Evolutionary conservation across 2,113 vertebrate genomes (phyloP).

Genomic region (Microcebus jonahi): DNA sequence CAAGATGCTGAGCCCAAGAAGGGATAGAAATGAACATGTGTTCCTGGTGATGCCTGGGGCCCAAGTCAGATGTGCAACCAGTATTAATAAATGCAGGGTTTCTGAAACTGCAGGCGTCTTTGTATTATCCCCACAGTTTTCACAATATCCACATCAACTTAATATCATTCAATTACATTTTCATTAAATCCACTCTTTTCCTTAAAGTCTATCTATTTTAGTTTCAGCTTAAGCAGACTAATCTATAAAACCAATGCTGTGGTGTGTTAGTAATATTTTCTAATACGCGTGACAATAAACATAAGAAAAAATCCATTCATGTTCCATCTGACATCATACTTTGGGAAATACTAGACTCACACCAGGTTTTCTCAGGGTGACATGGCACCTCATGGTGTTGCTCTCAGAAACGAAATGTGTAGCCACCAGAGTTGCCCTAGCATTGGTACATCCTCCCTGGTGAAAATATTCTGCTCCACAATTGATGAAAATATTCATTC

Average conservation of each 20-base stretch:
- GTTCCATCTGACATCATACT: not conserved
- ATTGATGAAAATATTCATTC: not conserved
- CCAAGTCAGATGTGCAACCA: not conserved
- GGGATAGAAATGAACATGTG: not conserved
- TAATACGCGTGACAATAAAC: not conserved
- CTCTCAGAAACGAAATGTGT: not conserved
- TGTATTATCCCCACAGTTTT: not conserved
- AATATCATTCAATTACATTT: not conserved
- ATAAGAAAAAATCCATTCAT: not conserved
- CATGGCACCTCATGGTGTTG: not conserved
- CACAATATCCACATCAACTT: not conserved
- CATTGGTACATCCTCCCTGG: not conserved
- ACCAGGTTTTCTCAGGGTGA: not conserved
- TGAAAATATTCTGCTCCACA: not conserved
- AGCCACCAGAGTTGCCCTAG: not conserved
- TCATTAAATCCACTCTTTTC: not conserved
- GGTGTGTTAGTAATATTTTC: not conserved
- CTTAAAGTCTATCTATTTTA: not conserved
- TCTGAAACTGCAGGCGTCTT: not conserved
- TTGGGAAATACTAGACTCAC: not conserved
- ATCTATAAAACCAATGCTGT: not conserved
- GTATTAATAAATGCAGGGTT: not conserved
- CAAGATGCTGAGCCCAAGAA: not conserved
- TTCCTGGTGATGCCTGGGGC: no score
- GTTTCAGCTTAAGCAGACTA: not conserved